Base-by-base conservation (phyloP, 2,888 invertebrate species). In the Notodonta ziczac region DNA sequence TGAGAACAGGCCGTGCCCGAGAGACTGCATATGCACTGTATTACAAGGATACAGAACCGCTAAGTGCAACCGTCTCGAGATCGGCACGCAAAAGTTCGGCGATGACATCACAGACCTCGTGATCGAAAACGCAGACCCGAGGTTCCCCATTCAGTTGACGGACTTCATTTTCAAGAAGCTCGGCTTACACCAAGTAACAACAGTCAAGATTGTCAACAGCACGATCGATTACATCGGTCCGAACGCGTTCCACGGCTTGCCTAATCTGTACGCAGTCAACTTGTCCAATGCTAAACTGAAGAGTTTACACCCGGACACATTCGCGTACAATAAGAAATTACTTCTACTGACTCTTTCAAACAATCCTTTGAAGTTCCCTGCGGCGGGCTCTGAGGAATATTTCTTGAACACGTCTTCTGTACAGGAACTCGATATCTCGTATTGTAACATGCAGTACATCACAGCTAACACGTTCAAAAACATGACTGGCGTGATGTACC, bases 361-460 rank as follows among this genome's bases (percentile, higher is more conserved):
- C 62, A 96, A 96, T 77, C 95, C 96, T 44, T 86, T 96, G 44
- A 92, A 93, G 64, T 89, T 94, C 76, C 90, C 94, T 10, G 81
- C 83, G 63, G 81, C 83, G 61, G 88, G 84, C 62, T 83, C 90
- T 3, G 82, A 87, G 52, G 91, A 94, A 44, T 94, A 94, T 66
- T 91, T 95, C 72, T 77, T 96, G 2, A 94, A 95, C 61, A 94
- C 96, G 7, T 91, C 94, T 5, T 95, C 95, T 44, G 94, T 96
- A 54, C 96, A 96, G 74, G 97, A 97, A 82, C 90, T 97, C 42
- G 96, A 96, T 76, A 92, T 97, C 55, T 96, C 96, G 4, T 94
- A 95, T 71, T 97, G 97, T 84, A 95, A 95, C 63, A 90, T 97
- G 72, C 91, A 94, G 68, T 94, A 95, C 76, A 91, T 97, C 61